These are phyloP conservation scores for Orthosia incerta DNA, from an alignment of 2,888 invertebrate genomes.

Conservation along the genomic window DNA sequence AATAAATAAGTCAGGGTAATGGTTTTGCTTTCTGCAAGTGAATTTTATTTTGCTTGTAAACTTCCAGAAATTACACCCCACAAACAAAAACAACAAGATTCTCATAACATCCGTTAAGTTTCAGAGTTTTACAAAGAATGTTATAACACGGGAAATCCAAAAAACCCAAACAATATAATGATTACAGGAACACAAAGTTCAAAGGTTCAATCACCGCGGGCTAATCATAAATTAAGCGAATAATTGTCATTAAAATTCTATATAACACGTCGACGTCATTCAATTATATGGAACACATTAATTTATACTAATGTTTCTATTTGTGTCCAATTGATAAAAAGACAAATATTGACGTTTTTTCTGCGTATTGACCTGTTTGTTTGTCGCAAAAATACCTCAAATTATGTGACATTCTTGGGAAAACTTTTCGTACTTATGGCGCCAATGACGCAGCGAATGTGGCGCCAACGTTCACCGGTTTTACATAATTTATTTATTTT, in stretches of 20 bases:
- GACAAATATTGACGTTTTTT: slow-evolving; percentile 73
- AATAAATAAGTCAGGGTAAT: too few relatives aligned
- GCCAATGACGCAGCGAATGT: slow-evolving; percentile 65
- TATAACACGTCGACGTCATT: slow-evolving; percentile 64
- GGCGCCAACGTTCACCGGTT: slow-evolving; percentile 62
- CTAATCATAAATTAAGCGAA: slow-evolving; percentile 10
- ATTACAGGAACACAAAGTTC: slow-evolving; percentile 1
- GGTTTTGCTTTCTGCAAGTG: too few relatives aligned
- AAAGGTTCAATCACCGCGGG: not conserved
- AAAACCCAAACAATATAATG: slow-evolving; percentile 6
- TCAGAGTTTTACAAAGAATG: slow-evolving; percentile 18
- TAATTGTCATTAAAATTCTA: slow-evolving; percentile 56
- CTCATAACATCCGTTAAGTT: not conserved
- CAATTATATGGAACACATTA: slow-evolving; percentile 69
- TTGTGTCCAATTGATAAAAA: slow-evolving; percentile 69
- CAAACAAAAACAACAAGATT: too few relatives aligned
- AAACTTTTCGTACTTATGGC: slow-evolving; percentile 67
- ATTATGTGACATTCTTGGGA: slow-evolving; percentile 75
- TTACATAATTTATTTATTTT: slow-evolving; percentile 64
- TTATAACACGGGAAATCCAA: not conserved
- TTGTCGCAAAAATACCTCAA: slow-evolving; percentile 72
- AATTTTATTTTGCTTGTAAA: not conserved
- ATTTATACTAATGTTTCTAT: slow-evolving; percentile 75
- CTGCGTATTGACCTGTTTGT: slow-evolving; percentile 69
- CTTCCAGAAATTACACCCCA: not conserved